Evolutionary conservation across 1,140 invertebrate genomes (phyloP).

Genomic region (Drosophila elegans): DNA sequence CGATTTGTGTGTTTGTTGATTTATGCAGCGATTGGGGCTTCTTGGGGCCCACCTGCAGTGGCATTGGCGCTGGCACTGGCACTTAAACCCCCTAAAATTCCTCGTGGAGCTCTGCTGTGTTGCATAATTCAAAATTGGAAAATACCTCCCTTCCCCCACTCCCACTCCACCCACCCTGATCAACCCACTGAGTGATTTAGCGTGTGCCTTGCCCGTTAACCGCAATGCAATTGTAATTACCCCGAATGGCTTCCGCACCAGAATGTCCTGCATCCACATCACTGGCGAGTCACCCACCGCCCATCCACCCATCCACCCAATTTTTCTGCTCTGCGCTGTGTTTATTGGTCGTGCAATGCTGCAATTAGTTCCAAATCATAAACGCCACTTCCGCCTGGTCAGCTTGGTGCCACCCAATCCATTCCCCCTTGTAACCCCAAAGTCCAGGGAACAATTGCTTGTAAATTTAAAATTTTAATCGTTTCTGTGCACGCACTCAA

Average conservation of each 20-base stretch:
- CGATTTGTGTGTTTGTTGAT: conserved; percentile 56
- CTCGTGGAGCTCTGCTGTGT: conserved; percentile 36
- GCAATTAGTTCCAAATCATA: conserved; percentile 83
- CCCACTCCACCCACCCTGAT: not conserved
- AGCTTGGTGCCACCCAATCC: conserved; percentile 13
- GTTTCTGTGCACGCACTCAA: conserved; percentile 64
- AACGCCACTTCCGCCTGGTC: conserved; percentile 72
- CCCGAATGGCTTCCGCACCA: conserved; percentile 69
- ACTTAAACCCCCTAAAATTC: not conserved
- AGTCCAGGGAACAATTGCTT: conserved; percentile 61
- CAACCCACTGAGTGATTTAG: conserved; percentile 66
- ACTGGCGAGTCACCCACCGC: too few relatives aligned
- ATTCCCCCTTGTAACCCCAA: not conserved
- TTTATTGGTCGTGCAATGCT: conserved; percentile 64
- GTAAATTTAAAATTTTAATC: conserved; percentile 81
- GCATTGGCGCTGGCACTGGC: not conserved
- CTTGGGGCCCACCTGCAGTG: conserved; percentile 42
- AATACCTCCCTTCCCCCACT: conserved; percentile 11
- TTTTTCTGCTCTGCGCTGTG: conserved; percentile 43
- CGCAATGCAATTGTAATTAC: conserved; percentile 83
- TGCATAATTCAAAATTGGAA: conserved; percentile 75
- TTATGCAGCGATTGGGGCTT: conserved; percentile 48
- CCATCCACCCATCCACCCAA: not conserved
- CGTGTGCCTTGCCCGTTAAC: conserved; percentile 75
- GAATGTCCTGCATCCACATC: conserved; percentile 6